Base-by-base conservation (phyloP, 2,113 vertebrate species). In the Gopherus flavomarginatus region DNA sequence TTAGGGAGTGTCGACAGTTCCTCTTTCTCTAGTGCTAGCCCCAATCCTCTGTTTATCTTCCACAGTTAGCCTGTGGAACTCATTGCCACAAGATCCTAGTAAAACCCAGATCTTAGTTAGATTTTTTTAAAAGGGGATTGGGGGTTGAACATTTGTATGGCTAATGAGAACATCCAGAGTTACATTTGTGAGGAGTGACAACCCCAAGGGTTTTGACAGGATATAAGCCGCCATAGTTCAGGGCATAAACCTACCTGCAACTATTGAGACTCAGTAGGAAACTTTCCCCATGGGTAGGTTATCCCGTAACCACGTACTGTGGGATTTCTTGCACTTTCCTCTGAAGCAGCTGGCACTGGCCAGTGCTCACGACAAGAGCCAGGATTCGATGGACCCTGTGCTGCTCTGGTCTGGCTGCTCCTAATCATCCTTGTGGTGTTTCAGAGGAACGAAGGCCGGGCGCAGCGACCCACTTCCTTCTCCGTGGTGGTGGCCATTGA, bases 401-500 rank as follows among this genome's bases (percentile, higher is more conserved):
- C 42, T 13, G 72, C 14, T 24, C 65, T 29, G 21, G 85, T 49
- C 11, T 72, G 52, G 82, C n/a, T 79, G 1, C 27, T 80, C 21
- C 87, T 85, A 11, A 94, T 24, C 1, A 62, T 53, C 5, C 6
- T 11, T 82, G 52, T 90, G 83, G 13, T 1, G 4, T 83, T 96
- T 87, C 98, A 99, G 99, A 98, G 98, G 96, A 98, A 98, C 0
- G 99, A 99, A 87, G 87, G 96, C 65, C 98, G 98, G 54, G 95
- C 98, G 22, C 97, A 90, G n/a, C 98, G 97, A 82, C 35, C 89
- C 11, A 88, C 97, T 24, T 97, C 98, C 3, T 99, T 99, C 92
- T 98, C 98, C 0, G 99, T 99, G 29, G 99, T 99, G 17, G 99
- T 99, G 92, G 99, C 99, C 80, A 99, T 99, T 2, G 99, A 99